phyloP scores from a whole-genome alignment of 23 tunicate genomes.

The Corella eumyota region DNA sequence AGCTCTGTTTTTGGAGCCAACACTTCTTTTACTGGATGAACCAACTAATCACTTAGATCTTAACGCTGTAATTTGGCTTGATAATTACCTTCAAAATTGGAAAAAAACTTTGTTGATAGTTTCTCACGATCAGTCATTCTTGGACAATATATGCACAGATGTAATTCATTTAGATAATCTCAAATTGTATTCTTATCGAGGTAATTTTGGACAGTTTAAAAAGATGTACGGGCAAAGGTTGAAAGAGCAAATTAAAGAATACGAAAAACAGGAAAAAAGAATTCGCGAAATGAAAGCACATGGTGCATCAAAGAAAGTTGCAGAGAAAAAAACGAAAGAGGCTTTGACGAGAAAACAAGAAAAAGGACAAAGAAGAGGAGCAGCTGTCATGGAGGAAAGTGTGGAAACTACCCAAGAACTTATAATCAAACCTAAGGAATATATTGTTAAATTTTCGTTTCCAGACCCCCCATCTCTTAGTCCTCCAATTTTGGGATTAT shows the following conservation, averaged over 20 bases:
- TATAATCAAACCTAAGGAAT: constrained; percentile 82
- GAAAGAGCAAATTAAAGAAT: constrained; percentile 69
- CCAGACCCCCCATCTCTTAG: constrained; percentile 83
- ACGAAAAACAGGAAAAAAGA: constrained; percentile 93
- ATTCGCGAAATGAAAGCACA: constrained; percentile 61
- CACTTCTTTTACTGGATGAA: constrained; percentile 90
- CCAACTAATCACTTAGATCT: constrained; percentile 99
- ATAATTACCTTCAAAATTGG: constrained; percentile 93
- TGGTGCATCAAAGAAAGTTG: constrained; percentile 76
- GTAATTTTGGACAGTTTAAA: constrained; percentile 91
- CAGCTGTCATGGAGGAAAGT: constrained; percentile 79
- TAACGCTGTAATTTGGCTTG: constrained; percentile 99
- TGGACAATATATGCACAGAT: constrained; percentile 95
- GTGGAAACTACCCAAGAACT: constrained; percentile 64
- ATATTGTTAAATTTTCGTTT: constrained; percentile 83
- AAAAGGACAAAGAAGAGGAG: constrained; percentile 66
- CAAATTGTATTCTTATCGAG: constrained; percentile 81
- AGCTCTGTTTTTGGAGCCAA: constrained; percentile 95
- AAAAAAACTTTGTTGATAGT: constrained; percentile 93
- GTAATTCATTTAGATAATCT: constrained; percentile 80
- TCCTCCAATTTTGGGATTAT: constrained; percentile 91
- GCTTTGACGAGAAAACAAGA: constrained; percentile 93
- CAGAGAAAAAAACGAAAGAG: constrained; percentile 90
- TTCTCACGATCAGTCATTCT: constrained; percentile 94
- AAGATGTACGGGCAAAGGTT: constrained; percentile 77